These are phyloP conservation scores for Gnathonemus echidnorhynchus DNA, from an alignment of 2,113 vertebrate species.

Conservation along the genomic window DNA sequence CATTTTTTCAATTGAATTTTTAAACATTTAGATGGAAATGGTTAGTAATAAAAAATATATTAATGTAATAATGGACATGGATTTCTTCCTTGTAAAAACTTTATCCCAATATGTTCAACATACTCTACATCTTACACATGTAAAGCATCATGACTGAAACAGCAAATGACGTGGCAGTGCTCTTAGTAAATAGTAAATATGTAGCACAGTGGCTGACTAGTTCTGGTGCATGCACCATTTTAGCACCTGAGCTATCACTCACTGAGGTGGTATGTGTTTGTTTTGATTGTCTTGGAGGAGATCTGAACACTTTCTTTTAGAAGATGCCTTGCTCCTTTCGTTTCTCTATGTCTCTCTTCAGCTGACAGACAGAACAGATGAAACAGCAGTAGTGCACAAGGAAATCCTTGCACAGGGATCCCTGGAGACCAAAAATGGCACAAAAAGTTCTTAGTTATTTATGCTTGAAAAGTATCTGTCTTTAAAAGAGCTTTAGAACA, in stretches of 20 bases:
- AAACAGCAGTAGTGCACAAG: background rate
- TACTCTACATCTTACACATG: background rate
- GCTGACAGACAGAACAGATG: conserved; percentile 48
- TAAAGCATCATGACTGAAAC: background rate
- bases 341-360: conserved; percentile 59
- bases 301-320: conserved; percentile 24
- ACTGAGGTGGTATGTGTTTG: background rate
- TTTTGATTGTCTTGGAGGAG: background rate
- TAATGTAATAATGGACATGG: background rate
- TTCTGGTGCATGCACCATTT: background rate
- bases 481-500: background rate
- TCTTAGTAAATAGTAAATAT: background rate
- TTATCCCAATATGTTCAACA: background rate
- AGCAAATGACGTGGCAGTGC: background rate
- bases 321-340: conserved; percentile 56
- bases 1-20: background rate
- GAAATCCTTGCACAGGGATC: conserved; percentile 50
- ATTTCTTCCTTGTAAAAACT: background rate
- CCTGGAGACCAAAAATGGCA: conserved; percentile 37
- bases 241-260: background rate
- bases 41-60: background rate
- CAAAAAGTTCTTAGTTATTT: background rate
- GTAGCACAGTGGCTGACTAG: background rate
- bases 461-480: background rate
- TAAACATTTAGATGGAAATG: background rate